phyloP scores from a whole-genome alignment of 2,888 invertebrate genomes.

The Rhaphigaster nebulosa region DNA sequence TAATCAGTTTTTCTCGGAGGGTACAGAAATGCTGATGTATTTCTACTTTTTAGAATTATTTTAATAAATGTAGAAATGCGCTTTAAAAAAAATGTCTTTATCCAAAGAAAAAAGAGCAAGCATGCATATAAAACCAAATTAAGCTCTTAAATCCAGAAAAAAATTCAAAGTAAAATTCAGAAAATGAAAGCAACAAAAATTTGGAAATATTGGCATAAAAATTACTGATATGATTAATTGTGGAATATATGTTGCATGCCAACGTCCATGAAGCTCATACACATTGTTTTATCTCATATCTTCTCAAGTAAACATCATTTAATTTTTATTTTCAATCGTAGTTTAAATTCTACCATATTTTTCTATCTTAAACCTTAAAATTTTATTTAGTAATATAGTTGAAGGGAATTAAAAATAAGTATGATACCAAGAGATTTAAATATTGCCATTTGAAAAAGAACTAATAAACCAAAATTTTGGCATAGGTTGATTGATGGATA shows the following conservation, averaged over 20 bases:
- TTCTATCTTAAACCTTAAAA: neutral
- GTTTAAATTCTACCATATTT: too few species aligned
- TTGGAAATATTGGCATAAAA: neutral
- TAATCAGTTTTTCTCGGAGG: too few species aligned
- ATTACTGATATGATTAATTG: neutral
- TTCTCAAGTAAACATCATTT: neutral
- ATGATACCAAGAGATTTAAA: too few species aligned
- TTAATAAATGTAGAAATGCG: too few species aligned
- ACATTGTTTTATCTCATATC: neutral
- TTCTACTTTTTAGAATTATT: too few species aligned
- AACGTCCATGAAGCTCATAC: neutral
- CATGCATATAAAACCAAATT: neutral
- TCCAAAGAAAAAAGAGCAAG: neutral
- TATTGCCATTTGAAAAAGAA: too few species aligned
- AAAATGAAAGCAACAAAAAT: neutral
- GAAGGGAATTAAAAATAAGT: too few species aligned
- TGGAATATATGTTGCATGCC: neutral
- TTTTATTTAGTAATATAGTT: neutral
- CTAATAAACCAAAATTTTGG: too few species aligned
- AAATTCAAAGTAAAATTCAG: too few species aligned
- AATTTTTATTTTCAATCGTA: neutral
- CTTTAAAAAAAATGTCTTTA: too few species aligned
- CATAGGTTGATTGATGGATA: too few species aligned
- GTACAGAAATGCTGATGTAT: too few species aligned
- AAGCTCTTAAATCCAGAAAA: neutral